Evolutionary conservation across 1,140 invertebrate genomes (phyloP), one percentile per base, ranked within the genome.

Genomic region (Drosophila sechellia): DNA sequence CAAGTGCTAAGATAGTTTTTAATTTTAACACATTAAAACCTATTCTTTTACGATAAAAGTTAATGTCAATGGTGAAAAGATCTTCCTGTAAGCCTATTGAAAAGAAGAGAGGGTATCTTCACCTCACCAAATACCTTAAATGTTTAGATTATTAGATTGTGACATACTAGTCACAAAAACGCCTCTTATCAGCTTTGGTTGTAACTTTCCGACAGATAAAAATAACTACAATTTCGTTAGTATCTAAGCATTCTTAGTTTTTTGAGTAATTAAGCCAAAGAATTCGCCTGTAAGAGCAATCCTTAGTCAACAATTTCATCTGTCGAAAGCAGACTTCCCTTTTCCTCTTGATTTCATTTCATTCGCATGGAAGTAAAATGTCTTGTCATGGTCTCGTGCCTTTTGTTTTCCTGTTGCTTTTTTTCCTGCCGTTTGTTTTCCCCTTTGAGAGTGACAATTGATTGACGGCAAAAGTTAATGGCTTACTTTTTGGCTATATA

Each of bases 381-480:
- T 85, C 77, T 68, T 74, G 83, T 87, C 81, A 85, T 77, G 74
- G 60, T 75, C 68, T 69, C 59, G 50, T 69, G 79, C 65, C 68
- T 74, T 77, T 77, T 70, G 77, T 59, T 74, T 73, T 43, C 81
- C 48, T 70, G 45, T 60, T 66, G 63, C 53, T 31, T 40, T 42
- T 45, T 49, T 39, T 37, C 11, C 4, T 22, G 25, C 48, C 50
- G 49, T 49, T 76, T 78, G 55, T 61, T 48, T 79, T 79, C 43
- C 53, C 77, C 49, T 55, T 77, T 74, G 50, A 57, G 57, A 75
- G 69, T 79, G 83, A 86, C 81, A 86, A 81, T 86, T 86, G 83
- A 86, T 87, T 87, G 83, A 86, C 81, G 77, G 81, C 49, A 81
- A 81, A 86, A 85, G 78, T 85, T 86, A 86, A 86, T 86, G 83